Percentiles rank a stretch among this genome's conserved stretches.
Conservation (phyloP, 2,797 vertebrate species). For the Avahi laniger region DNA sequence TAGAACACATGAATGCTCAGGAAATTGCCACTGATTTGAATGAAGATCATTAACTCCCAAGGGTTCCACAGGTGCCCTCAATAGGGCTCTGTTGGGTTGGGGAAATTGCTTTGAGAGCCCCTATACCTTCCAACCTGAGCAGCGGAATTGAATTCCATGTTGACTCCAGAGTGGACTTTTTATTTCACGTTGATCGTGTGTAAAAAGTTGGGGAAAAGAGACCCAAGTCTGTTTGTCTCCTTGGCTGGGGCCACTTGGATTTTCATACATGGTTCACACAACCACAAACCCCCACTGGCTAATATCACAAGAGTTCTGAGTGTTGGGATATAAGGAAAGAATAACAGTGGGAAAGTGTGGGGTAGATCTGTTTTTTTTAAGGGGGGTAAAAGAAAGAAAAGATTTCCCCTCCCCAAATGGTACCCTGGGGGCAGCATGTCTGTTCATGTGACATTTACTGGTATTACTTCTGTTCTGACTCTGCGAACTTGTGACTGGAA, state of each 20-base stretch:
- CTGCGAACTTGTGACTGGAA: slow-evolving; percentile 85
- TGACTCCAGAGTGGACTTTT: slow-evolving; percentile 85
- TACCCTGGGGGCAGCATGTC: slow-evolving; percentile 81
- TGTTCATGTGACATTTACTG: slow-evolving; percentile 80
- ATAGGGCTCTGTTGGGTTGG: not conserved
- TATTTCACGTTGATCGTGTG: slow-evolving; percentile 85
- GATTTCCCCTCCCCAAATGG: slow-evolving; percentile 82
- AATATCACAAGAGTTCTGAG: slow-evolving; percentile 80
- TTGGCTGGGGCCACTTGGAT: slow-evolving; percentile 76
- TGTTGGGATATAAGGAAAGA: slow-evolving; percentile 76
- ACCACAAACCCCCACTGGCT: slow-evolving; percentile 74
- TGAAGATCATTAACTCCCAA: slow-evolving; percentile 15
- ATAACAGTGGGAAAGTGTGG: slow-evolving; percentile 66
- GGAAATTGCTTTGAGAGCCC: slow-evolving; percentile 27
- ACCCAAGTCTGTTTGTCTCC: slow-evolving; percentile 80
- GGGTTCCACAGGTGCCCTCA: slow-evolving; percentile 10
- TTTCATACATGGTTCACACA: slow-evolving; percentile 78
- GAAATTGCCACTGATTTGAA: slow-evolving; percentile 31
- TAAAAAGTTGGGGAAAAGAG: slow-evolving; percentile 81
- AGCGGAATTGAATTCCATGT: slow-evolving; percentile 83
- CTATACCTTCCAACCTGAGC: slow-evolving; percentile 77
- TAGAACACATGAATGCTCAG: slow-evolving; percentile 21
- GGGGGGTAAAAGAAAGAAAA: slow-evolving; percentile 62
- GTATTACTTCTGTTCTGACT: slow-evolving; percentile 86
- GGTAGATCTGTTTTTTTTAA: slow-evolving; percentile 60